Base-by-base conservation (phyloP, 2,797 vertebrate species). In the Xenopus petersii region DNA sequence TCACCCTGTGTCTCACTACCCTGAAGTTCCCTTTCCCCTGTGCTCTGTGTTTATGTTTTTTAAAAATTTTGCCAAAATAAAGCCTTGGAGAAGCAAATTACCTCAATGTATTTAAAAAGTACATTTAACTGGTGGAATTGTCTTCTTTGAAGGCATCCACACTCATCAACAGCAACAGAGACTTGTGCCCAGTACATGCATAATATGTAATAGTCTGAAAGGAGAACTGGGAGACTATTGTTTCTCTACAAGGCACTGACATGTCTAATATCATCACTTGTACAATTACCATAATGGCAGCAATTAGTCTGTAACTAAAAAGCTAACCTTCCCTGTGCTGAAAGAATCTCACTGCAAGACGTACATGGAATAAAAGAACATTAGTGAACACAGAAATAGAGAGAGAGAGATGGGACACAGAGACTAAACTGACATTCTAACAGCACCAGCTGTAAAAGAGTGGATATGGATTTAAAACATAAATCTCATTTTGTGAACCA, bases 251-350 rank as follows among this genome's bases (percentile, higher is more conserved):
- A 54, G 51, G 56, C 72, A 73, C 72, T 77, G 67, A 33, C 75
- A 77, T 77, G 58, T 49, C 70, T 72, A 68, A 63, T 68, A 72
- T 60, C 47, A 74, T 73, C 70, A 77, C 64, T 59, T 77, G 61
- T 58, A 73, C 67, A 67, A 77, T 73, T 71, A 73, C 30, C 58
- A 64, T 77, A 71, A 77, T 77, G 70, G 72, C 64, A 67, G 58
- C 70, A 77, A 73, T 77, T 77, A 77, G 58, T 47, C 17, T n/a
- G 30, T 73, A 58, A 77, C 67, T 73, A 77, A 33, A 24, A 62
- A 42, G 58, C 67, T 77, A 70, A 46, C 70, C 72, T 56, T 60
- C 67, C 59, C 36, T 36, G 17, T 68, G 49, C 59, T 30, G 11
- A 48, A 59, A 64, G 58, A 63, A 63, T 68, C 54, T 51, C 30